These are phyloP conservation scores for Leptodactylus fuscus DNA, from an alignment of 2,113 vertebrate species.

Conservation along the genomic window DNA sequence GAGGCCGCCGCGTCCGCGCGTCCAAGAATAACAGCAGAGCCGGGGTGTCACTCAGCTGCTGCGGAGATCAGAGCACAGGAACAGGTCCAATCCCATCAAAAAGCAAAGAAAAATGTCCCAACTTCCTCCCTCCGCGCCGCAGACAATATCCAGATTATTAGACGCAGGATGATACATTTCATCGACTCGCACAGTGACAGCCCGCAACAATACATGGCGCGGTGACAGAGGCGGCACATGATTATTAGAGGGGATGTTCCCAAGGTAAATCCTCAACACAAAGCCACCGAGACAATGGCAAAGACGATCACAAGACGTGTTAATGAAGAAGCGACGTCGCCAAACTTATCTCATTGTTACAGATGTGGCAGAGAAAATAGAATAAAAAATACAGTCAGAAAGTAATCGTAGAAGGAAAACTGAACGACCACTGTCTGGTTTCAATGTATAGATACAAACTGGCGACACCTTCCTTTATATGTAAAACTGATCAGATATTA, in stretches of 20 bases:
- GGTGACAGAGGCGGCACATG: not conserved
- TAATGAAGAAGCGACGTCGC: not conserved
- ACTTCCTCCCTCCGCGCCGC: conserved; percentile 10
- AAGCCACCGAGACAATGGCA: not conserved
- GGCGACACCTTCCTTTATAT: too few relatives aligned
- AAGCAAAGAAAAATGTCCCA: not conserved
- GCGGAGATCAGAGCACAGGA: conserved; percentile 44
- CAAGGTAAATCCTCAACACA: not conserved
- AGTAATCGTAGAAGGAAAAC: too few relatives aligned
- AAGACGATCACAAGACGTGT: not conserved
- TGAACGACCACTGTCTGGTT: too few relatives aligned
- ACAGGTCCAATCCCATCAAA: not conserved
- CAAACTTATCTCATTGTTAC: too few relatives aligned
- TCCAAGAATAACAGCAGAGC: conserved; percentile 51
- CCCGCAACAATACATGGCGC: not conserved
- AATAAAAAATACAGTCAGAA: too few relatives aligned
- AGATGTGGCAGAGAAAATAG: not conserved
- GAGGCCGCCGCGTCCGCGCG: not conserved
- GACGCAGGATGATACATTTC: not conserved
- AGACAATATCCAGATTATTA: conserved; percentile 9
- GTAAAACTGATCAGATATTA: too few relatives aligned
- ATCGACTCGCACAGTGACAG: not conserved
- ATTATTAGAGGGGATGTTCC: not conserved
- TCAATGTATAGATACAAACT: too few relatives aligned
- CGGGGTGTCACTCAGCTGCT: conserved; percentile 39